phyloP scores from a whole-genome alignment of 2,888 invertebrate genomes.

The Calliopum simillimum region DNA sequence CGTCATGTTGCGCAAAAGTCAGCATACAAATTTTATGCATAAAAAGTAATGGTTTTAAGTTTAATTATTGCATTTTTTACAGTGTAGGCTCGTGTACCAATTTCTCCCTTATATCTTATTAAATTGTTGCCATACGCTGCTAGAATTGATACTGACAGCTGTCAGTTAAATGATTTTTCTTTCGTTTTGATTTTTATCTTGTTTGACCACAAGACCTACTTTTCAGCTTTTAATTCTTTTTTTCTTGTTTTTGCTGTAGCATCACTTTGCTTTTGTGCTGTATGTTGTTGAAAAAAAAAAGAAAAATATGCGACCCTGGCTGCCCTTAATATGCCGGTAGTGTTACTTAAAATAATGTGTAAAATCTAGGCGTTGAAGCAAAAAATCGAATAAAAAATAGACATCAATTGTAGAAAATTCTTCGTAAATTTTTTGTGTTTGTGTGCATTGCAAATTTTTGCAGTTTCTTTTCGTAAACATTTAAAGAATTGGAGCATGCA shows the following conservation, averaged over 20 bases:
- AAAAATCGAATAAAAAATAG: background rate
- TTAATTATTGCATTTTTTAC: too few species aligned
- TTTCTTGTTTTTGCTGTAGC: too few species aligned
- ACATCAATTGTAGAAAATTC: background rate
- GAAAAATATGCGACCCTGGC: conserved; percentile 3
- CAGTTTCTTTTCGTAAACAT: background rate
- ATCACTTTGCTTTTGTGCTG: too few species aligned
- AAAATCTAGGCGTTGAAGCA: background rate
- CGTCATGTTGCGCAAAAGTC: too few species aligned
- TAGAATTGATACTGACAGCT: conserved; percentile 20
- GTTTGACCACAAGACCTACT: conserved; percentile 15
- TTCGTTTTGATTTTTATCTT: background rate
- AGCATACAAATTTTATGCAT: too few species aligned
- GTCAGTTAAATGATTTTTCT: background rate
- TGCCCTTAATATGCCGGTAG: conserved; percentile 20
- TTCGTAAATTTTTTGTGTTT: background rate
- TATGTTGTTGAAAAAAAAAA: too few species aligned
- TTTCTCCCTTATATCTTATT: too few species aligned
- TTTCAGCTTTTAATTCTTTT: background rate
- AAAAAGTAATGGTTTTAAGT: too few species aligned
- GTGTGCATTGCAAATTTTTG: too few species aligned
- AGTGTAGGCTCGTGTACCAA: too few species aligned
- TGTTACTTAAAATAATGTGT: background rate
- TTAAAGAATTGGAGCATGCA: too few species aligned
- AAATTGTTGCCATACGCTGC: too few species aligned